phyloP scores from a whole-genome alignment of 2,888 invertebrate genomes.

The Synanthedon tipuliformis region DNA sequence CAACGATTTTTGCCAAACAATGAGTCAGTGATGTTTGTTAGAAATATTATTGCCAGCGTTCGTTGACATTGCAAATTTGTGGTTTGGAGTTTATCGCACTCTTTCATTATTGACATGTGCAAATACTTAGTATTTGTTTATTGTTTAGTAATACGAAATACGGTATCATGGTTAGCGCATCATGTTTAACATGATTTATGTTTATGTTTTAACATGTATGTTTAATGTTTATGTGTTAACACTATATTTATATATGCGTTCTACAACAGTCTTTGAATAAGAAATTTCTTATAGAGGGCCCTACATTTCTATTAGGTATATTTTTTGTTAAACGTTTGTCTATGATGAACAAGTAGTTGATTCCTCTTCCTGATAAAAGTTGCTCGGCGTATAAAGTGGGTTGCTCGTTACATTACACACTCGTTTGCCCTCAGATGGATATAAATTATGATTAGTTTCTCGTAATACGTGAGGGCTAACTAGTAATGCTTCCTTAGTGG shows the following conservation, averaged over 20 bases:
- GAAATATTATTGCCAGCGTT: slow-evolving; percentile 25
- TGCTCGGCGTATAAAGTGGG: slow-evolving; percentile 5
- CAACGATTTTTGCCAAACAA: slow-evolving; percentile 26
- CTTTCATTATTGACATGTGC: slow-evolving; percentile 1
- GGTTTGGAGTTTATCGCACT: slow-evolving; percentile 50
- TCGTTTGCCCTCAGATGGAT: background rate
- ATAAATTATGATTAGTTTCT: background rate
- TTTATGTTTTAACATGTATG: too few species aligned
- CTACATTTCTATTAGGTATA: too few species aligned
- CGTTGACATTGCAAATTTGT: slow-evolving; percentile 36
- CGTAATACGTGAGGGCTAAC: background rate
- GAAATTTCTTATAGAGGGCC: too few species aligned
- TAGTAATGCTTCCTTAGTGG: background rate
- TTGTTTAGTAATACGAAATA: background rate
- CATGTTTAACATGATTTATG: too few species aligned
- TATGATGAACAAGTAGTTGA: background rate
- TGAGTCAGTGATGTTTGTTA: slow-evolving; percentile 31
- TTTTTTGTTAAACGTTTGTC: too few species aligned
- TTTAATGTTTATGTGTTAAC: too few species aligned
- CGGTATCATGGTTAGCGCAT: too few species aligned
- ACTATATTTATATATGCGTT: too few species aligned
- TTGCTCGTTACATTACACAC: background rate
- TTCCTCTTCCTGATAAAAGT: slow-evolving; percentile 34
- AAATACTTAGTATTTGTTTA: background rate
- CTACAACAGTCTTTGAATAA: too few species aligned